Evolutionary conservation across 2,113 vertebrate genomes (phyloP).

Genomic region (Tylochromis polylepis): DNA sequence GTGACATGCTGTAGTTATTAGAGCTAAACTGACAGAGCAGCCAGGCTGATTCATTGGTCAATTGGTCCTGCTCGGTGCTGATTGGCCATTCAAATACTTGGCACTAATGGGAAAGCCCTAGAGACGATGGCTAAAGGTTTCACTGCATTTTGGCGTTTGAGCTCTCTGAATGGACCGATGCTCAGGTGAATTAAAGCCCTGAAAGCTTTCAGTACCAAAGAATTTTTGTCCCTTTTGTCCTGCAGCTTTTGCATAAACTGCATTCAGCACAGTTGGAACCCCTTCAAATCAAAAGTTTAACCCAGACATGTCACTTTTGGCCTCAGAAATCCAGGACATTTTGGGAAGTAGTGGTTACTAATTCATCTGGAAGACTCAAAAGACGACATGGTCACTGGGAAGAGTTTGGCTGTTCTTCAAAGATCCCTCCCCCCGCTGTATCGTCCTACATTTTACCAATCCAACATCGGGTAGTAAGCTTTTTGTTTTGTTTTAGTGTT

Average conservation of each 20-base stretch:
- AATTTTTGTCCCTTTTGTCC: background rate
- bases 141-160: background rate
- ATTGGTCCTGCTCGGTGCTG: background rate
- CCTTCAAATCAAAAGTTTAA: background rate
- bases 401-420: background rate
- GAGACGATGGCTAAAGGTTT: background rate
- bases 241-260: background rate
- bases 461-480: background rate
- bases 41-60: background rate
- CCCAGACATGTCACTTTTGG: background rate
- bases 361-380: background rate
- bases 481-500: background rate
- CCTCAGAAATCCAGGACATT: background rate
- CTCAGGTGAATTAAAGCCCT: background rate
- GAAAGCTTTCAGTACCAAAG: fast-evolving
- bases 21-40: background rate
- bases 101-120: background rate
- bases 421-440: background rate
- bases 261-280: background rate
- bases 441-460: background rate
- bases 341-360: background rate
- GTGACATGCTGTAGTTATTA: background rate
- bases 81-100: background rate
- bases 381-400: background rate
- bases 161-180: background rate